phyloP scores from a whole-genome alignment of 2,797 vertebrate genomes.

The Acanthiza pusilla region DNA sequence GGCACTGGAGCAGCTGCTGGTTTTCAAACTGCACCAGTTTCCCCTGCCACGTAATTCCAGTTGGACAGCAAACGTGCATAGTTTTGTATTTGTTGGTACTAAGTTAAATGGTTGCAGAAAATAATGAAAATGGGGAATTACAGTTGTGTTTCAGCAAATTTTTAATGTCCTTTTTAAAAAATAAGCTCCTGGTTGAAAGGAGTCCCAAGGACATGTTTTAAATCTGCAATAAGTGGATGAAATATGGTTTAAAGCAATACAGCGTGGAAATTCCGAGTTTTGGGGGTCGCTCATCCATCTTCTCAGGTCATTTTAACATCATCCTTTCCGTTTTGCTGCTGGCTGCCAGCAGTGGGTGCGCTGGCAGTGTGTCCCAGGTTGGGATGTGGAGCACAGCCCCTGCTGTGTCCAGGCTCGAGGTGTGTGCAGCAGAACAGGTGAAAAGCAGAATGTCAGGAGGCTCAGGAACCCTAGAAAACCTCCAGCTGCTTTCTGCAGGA shows the following conservation, averaged over 20 bases:
- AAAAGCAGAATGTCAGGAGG: not conserved
- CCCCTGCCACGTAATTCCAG: not conserved
- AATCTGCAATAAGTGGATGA: not conserved
- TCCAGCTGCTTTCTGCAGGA: not conserved
- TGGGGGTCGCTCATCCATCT: not conserved
- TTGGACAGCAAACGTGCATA: not conserved
- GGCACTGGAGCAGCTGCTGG: not conserved
- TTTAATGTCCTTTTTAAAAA: not conserved
- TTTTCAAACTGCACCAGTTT: not conserved
- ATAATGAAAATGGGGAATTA: not conserved
- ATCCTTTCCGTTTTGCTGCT: not conserved
- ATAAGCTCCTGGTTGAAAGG: not conserved
- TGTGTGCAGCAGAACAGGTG: not conserved
- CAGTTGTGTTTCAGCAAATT: not conserved
- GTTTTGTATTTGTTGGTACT: not conserved
- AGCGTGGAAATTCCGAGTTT: not conserved
- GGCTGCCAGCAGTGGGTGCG: not conserved
- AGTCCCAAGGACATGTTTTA: not conserved
- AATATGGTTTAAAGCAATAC: not conserved
- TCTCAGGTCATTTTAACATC: not conserved
- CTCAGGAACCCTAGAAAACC: not conserved
- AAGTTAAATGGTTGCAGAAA: not conserved
- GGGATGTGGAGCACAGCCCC: accelerated
- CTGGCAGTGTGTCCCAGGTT: not conserved
- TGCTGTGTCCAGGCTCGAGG: not conserved